Conservation (phyloP, 2,797 vertebrate species). For the Takifugu ocellatus region DNA sequence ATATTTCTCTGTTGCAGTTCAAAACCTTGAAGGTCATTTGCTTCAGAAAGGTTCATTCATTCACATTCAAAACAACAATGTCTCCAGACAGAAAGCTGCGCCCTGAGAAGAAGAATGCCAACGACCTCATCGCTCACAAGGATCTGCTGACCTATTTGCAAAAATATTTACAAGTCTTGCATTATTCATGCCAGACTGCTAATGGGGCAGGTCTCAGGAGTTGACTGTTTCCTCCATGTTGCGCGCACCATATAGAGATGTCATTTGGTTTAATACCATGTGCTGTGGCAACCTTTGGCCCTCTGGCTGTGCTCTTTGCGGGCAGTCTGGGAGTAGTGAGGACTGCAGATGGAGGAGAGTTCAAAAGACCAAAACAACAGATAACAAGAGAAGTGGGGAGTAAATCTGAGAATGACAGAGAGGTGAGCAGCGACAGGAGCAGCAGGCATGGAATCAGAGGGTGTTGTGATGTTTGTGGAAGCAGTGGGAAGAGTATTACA, state of each 20-base stretch:
- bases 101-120: conserved; percentile 2
- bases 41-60: conserved; percentile 7
- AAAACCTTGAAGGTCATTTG: conserved; percentile 2
- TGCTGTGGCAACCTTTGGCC: conserved; percentile 18
- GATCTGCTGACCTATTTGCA: conserved; percentile 19
- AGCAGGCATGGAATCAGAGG: conserved; percentile 6
- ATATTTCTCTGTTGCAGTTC: too few species aligned
- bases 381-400: conserved; percentile 5
- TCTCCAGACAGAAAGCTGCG: conserved; percentile 8
- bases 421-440: background rate
- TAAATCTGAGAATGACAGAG: background rate
- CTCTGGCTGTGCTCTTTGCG: conserved; percentile 12
- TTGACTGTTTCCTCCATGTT: conserved; percentile 8
- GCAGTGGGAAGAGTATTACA: conserved; percentile 6
- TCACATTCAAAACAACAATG: conserved; percentile 2
- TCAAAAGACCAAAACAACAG: conserved; percentile 19
- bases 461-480: conserved; percentile 19
- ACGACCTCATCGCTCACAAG: conserved; percentile 25
- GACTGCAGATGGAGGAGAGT: conserved; percentile 3
- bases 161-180: conserved; percentile 29
- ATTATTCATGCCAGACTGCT: conserved; percentile 32
- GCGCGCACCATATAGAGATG: conserved; percentile 16
- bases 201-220: conserved; percentile 17
- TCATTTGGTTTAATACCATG: conserved; percentile 22
- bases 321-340: background rate